phyloP scores from a whole-genome alignment of 2,113 vertebrate genomes.

The Bucco capensis region DNA sequence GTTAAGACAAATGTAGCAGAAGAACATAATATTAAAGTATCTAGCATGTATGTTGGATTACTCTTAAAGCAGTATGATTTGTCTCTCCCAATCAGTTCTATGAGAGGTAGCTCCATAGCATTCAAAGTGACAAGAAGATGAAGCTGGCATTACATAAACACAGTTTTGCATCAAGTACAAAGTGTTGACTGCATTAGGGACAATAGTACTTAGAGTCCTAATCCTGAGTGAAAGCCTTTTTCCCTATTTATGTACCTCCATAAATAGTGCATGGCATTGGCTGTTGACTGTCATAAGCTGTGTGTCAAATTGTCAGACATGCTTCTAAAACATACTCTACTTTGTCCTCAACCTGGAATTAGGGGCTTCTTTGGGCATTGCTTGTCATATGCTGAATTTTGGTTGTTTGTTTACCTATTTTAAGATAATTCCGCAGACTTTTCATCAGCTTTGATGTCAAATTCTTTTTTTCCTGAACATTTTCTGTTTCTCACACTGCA shows the following conservation, averaged over 20 bases:
- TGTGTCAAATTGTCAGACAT: conserved; percentile 16
- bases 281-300: not conserved
- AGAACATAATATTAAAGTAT: not conserved
- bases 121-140: not conserved
- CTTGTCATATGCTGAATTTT: not conserved
- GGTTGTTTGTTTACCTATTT: not conserved
- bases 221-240: conserved; percentile 12
- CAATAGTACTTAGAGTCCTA: not conserved
- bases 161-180: not conserved
- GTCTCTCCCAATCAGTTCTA: not conserved
- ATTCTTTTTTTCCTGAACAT: not conserved
- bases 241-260: conserved; percentile 9
- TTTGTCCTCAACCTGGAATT: not conserved
- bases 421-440: not conserved
- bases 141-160: conserved; percentile 46
- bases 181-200: not conserved
- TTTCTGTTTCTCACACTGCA: not conserved
- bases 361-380: not conserved
- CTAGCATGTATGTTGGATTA: not conserved
- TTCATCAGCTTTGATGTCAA: not conserved
- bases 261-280: conserved; percentile 52
- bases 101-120: not conserved
- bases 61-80: not conserved
- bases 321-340: conserved; percentile 4
- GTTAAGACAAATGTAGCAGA: not conserved